A percentile compares a stretch with the other conserved stretches of the same genome.
Conservation (phyloP, 1,140 invertebrate genomes). For the Drosophila bifasciata region DNA sequence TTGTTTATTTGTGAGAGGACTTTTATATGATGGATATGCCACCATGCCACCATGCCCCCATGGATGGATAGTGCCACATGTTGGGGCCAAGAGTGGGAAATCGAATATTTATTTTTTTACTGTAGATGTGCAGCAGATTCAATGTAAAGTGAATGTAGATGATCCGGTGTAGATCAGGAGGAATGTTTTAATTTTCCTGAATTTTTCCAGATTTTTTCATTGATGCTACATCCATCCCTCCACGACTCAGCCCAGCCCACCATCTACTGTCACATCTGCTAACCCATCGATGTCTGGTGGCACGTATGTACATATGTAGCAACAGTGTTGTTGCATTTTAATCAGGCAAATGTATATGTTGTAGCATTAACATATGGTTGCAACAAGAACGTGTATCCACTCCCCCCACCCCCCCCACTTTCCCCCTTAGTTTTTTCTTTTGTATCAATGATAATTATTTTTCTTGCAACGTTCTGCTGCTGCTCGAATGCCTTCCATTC, state of each 20-base stretch:
- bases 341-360: slow-evolving; percentile 74
- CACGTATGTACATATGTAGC: too few relatives aligned
- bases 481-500: slow-evolving; percentile 32
- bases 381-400: slow-evolving; percentile 29
- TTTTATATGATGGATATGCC: slow-evolving; percentile 36
- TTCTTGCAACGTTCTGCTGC: slow-evolving; percentile 27
- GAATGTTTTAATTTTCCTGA: not conserved
- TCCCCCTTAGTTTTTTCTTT: slow-evolving; percentile 56
- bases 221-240: too few relatives aligned
- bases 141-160: too few relatives aligned
- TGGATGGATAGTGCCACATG: not conserved
- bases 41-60: not conserved
- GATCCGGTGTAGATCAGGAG: too few relatives aligned
- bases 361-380: slow-evolving; percentile 57
- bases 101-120: too few relatives aligned
- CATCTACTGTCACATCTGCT: not conserved
- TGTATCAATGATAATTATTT: slow-evolving; percentile 83
- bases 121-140: too few relatives aligned
- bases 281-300: too few relatives aligned
- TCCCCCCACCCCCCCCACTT: slow-evolving; percentile 19
- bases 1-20: slow-evolving; percentile 56
- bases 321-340: slow-evolving; percentile 53
- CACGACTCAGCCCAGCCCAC: too few relatives aligned
- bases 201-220: slow-evolving; percentile 27
- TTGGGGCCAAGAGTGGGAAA: slow-evolving; percentile 1